These are phyloP conservation scores for Scolopax bukidnonensis DNA, from an alignment of 2,797 vertebrate species.

Conservation along the genomic window DNA sequence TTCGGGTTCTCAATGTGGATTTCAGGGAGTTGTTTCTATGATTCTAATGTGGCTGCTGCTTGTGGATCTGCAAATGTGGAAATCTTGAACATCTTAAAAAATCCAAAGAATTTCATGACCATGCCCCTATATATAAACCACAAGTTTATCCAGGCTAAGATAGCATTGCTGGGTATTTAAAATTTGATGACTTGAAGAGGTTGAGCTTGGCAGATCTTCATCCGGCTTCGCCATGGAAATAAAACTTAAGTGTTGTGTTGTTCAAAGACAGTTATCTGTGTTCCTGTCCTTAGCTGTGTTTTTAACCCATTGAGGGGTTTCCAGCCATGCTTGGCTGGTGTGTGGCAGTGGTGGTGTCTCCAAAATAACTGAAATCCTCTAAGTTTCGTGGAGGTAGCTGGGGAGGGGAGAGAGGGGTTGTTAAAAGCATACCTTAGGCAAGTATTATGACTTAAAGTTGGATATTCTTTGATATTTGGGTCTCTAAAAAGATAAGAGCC, in stretches of 20 bases:
- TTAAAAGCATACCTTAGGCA: neutral
- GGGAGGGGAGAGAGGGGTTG: neutral
- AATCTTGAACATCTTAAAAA: neutral
- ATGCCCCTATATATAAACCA: neutral
- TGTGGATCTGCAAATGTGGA: neutral
- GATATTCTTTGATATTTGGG: neutral
- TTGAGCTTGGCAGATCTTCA: neutral
- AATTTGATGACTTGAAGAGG: neutral
- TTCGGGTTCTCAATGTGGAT: neutral
- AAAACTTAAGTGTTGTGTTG: neutral
- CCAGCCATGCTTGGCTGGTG: neutral
- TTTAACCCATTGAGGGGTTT: neutral
- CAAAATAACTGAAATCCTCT: neutral
- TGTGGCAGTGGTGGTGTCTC: neutral
- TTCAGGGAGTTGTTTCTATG: neutral
- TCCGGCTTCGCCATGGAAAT: neutral
- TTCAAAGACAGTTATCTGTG: neutral
- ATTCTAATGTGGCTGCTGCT: neutral
- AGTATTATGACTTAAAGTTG: neutral
- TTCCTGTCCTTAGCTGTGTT: neutral
- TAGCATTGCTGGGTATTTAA: neutral
- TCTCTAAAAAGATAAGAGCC: neutral
- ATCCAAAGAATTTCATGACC: neutral
- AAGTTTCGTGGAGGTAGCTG: neutral
- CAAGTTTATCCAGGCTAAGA: neutral